Evolutionary conservation across 2,113 vertebrate genomes (phyloP).

Genomic region (Brienomyrus longianalis): DNA sequence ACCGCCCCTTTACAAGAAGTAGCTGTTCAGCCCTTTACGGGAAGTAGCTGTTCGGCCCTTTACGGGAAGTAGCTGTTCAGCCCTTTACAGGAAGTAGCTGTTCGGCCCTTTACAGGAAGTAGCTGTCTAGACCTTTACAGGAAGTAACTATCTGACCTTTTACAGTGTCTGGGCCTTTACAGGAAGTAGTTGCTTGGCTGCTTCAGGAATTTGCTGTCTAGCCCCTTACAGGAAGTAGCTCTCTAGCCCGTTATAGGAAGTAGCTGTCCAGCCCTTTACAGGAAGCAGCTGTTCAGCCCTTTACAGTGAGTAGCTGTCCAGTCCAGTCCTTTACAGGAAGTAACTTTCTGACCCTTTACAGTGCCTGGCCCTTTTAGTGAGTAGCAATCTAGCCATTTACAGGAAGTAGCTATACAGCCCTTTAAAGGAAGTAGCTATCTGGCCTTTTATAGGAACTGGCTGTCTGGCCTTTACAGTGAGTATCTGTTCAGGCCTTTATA

Average conservation of each 20-base stretch:
- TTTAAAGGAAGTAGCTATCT: neutral
- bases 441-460: neutral
- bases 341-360: too few species aligned
- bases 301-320: too few species aligned
- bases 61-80: neutral
- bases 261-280: too few species aligned
- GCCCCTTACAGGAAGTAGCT: too few species aligned
- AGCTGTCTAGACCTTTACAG: neutral
- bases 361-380: too few species aligned
- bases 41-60: neutral
- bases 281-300: too few species aligned
- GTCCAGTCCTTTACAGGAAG: too few species aligned
- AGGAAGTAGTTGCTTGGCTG: neutral
- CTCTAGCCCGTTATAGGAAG: too few species aligned
- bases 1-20: neutral
- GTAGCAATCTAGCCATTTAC: too few species aligned
- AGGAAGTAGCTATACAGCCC: too few species aligned
- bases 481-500: neutral
- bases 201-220: too few species aligned
- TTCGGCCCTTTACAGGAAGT: neutral
- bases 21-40: neutral
- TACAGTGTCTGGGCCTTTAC: neutral
- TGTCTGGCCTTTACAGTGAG: neutral
- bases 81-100: neutral
- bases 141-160: neutral